Base-by-base conservation (phyloP, 2,797 vertebrate genomes). In the Xerus rutilus region DNA sequence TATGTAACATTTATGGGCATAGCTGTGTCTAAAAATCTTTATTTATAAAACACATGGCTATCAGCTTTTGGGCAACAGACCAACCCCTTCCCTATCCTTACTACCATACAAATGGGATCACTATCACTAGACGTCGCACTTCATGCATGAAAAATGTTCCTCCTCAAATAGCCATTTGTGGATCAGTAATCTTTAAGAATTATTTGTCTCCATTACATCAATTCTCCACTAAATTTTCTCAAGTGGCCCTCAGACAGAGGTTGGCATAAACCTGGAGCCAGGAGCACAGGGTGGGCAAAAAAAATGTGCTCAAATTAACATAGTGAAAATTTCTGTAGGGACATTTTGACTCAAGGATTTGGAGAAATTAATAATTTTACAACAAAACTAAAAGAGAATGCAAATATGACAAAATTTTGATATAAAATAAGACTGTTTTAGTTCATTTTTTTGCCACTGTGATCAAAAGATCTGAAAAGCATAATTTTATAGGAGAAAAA, bases 171-270 rank as follows among this genome's bases (percentile, higher is more conserved):
- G 1, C 5, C 45, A 45, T 88, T 74, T n/a, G 49, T 67, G 20
- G 13, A 49, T 89, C n/a, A 17, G 17, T 84, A 67, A 79, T 70
- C 21, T 57, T 69, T 62, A 79, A 49, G 64, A 20, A 64, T 45
- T 85, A 0, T 59, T 92, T 67, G n/a, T 64, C 79, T 91, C 28
- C 54, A 76, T 85, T 45, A 62, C 52, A 9, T 59, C 20, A 18
- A 69, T 49, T 32, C 6, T 77, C 88, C 72, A 45, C 54, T 77
- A 78, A 62, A 7, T 47, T 91, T 91, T 96, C 73, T 81, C 54
- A 62, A 65, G 11, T 49, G 11, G 1, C 59, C 20, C 8, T 76
- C 54, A 59, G 52, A 74, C 39, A 73, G 20, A 65, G 28, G 30
- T 30, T 83, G 25, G 32, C 28, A 84, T 52, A 69, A 83, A 12